Evolutionary conservation across 2,888 invertebrate species (phyloP).

Genomic region (Zootermopsis nevadensis): DNA sequence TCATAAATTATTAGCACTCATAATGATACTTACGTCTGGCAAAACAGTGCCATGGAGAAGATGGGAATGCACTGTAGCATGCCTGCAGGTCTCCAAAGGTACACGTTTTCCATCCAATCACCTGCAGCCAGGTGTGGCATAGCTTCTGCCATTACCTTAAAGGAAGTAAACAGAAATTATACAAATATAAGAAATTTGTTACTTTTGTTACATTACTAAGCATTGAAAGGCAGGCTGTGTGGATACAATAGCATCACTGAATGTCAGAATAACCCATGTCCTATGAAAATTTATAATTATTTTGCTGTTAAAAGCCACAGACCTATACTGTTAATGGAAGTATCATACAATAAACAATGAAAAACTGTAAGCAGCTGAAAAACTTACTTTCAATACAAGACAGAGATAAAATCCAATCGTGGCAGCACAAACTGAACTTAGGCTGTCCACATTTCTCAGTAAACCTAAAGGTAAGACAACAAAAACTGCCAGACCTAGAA

Average conservation of each 20-base stretch:
- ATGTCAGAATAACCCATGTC: too few relatives aligned
- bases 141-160: slow-evolving; percentile 83
- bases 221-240: too few relatives aligned
- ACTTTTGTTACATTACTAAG: too few relatives aligned
- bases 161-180: not conserved
- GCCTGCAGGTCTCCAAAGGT: slow-evolving; percentile 86
- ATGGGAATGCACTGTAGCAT: slow-evolving; percentile 94
- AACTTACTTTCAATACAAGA: slow-evolving; percentile 83
- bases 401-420: slow-evolving; percentile 93
- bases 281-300: too few relatives aligned
- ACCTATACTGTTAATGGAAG: too few relatives aligned
- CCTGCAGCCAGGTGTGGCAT: slow-evolving; percentile 77
- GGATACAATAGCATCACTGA: too few relatives aligned
- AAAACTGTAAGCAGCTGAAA: not conserved
- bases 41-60: slow-evolving; percentile 95
- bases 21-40: slow-evolving; percentile 83
- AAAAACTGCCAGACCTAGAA: slow-evolving; percentile 72
- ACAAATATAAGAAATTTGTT: not conserved
- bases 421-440: slow-evolving; percentile 87
- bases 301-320: too few relatives aligned
- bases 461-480: slow-evolving; percentile 92
- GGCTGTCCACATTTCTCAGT: slow-evolving; percentile 88
- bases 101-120: slow-evolving; percentile 79
- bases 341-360: not conserved
- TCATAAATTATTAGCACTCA: too few relatives aligned